Evolutionary conservation across 2,797 vertebrate species (phyloP), one percentile per base, ranked within the genome.

Genomic region (Meda fulgida): DNA sequence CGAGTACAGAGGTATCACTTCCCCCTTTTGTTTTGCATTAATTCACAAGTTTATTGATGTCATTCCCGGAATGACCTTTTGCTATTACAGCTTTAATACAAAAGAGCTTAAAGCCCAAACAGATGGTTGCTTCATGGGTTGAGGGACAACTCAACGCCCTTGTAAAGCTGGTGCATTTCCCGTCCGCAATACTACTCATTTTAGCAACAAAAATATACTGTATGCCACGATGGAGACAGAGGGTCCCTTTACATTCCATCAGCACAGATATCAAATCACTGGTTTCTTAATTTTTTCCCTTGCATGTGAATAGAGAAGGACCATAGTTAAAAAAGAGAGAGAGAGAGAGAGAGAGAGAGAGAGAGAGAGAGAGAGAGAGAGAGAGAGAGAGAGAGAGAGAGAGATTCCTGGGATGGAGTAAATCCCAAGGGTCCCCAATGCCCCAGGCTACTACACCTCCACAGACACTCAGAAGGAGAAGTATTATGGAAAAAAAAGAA

Each of bases 111-210:
- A 80, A 84, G 71, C 81, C 66, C 71, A 75, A 84, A 78, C 89
- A 89, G 89, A 89, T 88, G 87, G 89, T 81, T 83, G 83, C 78
- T 87, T 89, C 83, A 89, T 80, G 71, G 78, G 71, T 60, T 77
- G 80, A 85, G 80, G 71, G 82, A 78, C 86, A 81, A 40, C 79
- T 69, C 79, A 70, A 70, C 48, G 71, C 86, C 78, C 86, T 84
- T 76, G 77, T 81, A 84, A 84, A 81, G 51, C 86, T 84, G 81
- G 48, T 70, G 82, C 70, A 84, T 71, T 78, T 84, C 82, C 79
- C 31, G n/a, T 82, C 51, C 14, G 53, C 82, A 36, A n/a, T 66
- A 40, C 79, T 60, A 81, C 63, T 81, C 63, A 60, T 81, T 81
- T 86, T 86, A 81, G 84, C 65, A 86, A 76, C 84, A 86, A 81